Conservation (phyloP, 2,113 vertebrate species). For the Prochilodus magdalenae region DNA sequence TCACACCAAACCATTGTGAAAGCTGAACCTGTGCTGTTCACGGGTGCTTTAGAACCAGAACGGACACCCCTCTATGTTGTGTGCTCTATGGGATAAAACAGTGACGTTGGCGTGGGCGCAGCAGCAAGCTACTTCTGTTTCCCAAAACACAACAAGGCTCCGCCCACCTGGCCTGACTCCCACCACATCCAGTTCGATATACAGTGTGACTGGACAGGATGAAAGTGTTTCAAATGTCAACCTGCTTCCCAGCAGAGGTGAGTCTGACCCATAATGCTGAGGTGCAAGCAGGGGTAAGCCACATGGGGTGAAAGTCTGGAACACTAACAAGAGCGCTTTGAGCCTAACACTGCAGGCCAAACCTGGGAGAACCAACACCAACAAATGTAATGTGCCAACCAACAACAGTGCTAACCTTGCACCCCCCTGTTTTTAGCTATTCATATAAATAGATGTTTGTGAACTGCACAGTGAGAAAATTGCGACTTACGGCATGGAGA, state of each 20-base stretch:
- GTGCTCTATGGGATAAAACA: not conserved
- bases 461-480: not conserved
- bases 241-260: conserved; percentile 17
- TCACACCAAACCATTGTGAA: no score
- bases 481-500: not conserved
- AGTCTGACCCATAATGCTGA: conserved; percentile 36
- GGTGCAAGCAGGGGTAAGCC: conserved; percentile 30
- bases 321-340: conserved; percentile 9
- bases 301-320: conserved; percentile 23
- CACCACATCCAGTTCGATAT: not conserved
- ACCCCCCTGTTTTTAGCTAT: not conserved
- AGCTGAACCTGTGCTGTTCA: no score
- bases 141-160: not conserved
- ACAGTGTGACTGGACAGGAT: conserved; percentile 11
- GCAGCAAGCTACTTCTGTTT: not conserved
- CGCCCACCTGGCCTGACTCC: conserved; percentile 12
- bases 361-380: not conserved
- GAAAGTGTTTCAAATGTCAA: conserved; percentile 40
- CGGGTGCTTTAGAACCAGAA: no score
- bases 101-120: not conserved
- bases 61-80: no score
- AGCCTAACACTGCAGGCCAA: not conserved
- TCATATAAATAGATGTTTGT: not conserved
- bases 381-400: not conserved
- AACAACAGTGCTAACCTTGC: not conserved